Conservation (phyloP, 2,113 vertebrate genomes). For the Tor tambroides region DNA sequence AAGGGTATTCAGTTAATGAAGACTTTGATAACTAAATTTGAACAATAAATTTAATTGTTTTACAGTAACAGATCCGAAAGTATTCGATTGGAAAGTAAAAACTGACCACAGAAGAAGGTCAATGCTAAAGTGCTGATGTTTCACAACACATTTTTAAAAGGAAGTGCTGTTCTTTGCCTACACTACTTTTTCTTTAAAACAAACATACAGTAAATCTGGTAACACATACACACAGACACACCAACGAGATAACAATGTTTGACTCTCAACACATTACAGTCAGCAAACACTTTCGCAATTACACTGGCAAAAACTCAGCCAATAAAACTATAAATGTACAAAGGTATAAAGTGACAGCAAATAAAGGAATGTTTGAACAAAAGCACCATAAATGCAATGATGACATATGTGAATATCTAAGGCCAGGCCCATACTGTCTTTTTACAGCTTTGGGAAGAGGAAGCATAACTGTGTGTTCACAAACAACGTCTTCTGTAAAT, state of each 20-base stretch:
- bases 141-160: neutral
- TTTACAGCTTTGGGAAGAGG: constrained; percentile 46
- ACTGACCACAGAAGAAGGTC: too few relatives aligned
- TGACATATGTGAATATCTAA: constrained; percentile 15
- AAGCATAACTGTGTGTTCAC: constrained; percentile 48
- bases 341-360: constrained; percentile 17
- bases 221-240: constrained; percentile 6
- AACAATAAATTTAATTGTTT: too few relatives aligned
- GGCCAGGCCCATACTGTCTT: neutral
- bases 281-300: constrained; percentile 34
- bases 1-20: too few relatives aligned
- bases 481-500: constrained; percentile 47
- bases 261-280: constrained; percentile 4
- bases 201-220: constrained; percentile 41
- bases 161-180: neutral
- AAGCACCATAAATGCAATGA: constrained; percentile 31
- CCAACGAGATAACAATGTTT: constrained; percentile 25
- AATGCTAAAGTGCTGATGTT: neutral
- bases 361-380: constrained; percentile 34
- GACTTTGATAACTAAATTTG: too few relatives aligned
- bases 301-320: neutral
- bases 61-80: too few relatives aligned
- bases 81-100: too few relatives aligned
- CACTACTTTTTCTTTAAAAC: neutral
- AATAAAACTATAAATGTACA: constrained; percentile 37